Percentiles rank a stretch among this genome's conserved stretches.
These are phyloP conservation scores for Chiloscyllium plagiosum DNA, from an alignment of 2,113 vertebrate genomes.

Conservation along the genomic window DNA sequence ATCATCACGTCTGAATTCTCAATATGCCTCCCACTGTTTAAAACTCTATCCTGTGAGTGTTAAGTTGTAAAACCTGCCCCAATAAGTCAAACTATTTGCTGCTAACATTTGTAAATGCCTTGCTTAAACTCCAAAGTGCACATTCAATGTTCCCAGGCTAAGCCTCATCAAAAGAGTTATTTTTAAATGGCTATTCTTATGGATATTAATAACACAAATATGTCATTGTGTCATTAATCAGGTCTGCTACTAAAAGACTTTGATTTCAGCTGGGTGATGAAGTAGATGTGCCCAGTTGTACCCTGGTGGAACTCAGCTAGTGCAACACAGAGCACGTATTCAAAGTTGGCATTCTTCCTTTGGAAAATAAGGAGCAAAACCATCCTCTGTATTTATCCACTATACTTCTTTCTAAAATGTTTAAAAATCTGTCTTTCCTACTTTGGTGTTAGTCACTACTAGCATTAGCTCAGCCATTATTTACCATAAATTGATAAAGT, in stretches of 20 bases:
- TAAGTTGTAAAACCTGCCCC: background rate
- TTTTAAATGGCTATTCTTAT: background rate
- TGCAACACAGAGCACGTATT: background rate
- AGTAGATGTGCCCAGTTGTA: background rate
- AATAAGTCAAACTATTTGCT: background rate
- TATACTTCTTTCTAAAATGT: background rate
- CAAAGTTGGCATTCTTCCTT: background rate
- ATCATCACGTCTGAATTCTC: background rate
- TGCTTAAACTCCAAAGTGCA: background rate
- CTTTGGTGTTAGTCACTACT: background rate
- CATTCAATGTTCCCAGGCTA: background rate
- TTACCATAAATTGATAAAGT: background rate
- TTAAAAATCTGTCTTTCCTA: background rate
- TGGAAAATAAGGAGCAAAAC: background rate
- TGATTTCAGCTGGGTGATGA: background rate
- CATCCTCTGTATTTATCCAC: background rate
- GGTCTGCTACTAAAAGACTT: background rate
- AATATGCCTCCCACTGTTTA: background rate
- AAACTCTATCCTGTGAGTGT: background rate
- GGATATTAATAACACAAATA: slow-evolving; percentile 29
- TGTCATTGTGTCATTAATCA: background rate
- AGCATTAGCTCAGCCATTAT: background rate
- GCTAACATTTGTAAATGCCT: background rate
- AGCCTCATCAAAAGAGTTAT: background rate
- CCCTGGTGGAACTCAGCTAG: background rate